A percentile compares a stretch with the other conserved stretches of the same genome.
Evolutionary conservation across 2,113 vertebrate genomes (phyloP).

Genomic region (Alces alces): DNA sequence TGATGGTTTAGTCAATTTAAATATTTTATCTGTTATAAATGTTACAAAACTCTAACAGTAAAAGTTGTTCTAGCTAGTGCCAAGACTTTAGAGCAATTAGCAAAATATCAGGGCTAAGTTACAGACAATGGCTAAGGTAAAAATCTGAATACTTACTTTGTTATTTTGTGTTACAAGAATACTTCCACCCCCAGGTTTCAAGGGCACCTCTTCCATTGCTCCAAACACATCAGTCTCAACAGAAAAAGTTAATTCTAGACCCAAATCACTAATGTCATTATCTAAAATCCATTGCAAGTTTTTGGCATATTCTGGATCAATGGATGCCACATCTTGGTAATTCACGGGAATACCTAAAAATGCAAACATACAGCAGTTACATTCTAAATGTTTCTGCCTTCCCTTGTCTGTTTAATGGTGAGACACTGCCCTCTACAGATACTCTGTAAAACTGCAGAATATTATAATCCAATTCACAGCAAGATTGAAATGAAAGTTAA

Average conservation of each 20-base stretch:
- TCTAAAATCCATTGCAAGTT: slow-evolving; percentile 99
- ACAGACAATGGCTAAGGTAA: neutral
- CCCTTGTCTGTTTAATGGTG: slow-evolving; percentile 67
- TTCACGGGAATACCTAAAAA: slow-evolving; percentile 95
- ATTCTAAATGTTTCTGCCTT: neutral
- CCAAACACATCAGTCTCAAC: slow-evolving; percentile 98
- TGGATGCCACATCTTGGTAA: slow-evolving; percentile 98
- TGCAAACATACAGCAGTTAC: slow-evolving; percentile 44
- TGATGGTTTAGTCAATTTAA: neutral
- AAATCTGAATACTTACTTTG: slow-evolving; percentile 85
- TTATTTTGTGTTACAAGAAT: slow-evolving; percentile 97
- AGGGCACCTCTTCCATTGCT: slow-evolving; percentile 96
- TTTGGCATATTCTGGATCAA: slow-evolving; percentile 98
- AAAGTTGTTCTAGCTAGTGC: neutral
- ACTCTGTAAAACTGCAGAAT: slow-evolving; percentile 70
- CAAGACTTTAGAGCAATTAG: neutral
- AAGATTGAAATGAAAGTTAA: neutral
- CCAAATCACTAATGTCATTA: slow-evolving; percentile 98
- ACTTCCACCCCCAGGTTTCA: slow-evolving; percentile 93
- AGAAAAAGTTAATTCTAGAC: slow-evolving; percentile 96
- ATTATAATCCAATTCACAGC: slow-evolving; percentile 15
- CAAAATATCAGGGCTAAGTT: neutral
- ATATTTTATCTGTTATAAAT: neutral
- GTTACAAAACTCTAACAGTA: neutral
- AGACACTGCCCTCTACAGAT: slow-evolving; percentile 84